A percentile compares a stretch with the other conserved stretches of the same genome.
phyloP scores from a whole-genome alignment of 1,140 invertebrate species.

The Metaphire vulgaris region DNA sequence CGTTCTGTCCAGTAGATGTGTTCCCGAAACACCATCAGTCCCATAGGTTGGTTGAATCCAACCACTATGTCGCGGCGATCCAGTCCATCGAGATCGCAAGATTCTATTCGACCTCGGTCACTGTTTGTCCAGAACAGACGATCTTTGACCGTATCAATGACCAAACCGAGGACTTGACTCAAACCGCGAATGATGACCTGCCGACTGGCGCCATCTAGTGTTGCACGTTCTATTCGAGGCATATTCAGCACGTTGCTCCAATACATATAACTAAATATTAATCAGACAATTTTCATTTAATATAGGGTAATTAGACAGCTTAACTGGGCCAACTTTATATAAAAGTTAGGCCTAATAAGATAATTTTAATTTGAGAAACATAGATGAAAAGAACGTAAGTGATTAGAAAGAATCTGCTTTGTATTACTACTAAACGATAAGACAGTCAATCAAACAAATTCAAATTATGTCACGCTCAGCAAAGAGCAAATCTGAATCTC shows the following conservation, averaged over 20 bases:
- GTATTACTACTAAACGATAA: too few relatives aligned
- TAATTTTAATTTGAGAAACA: too few relatives aligned
- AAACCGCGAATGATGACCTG: neutral
- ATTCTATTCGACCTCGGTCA: constrained; percentile 11
- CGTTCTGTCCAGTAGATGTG: neutral
- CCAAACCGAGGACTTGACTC: constrained; percentile 16
- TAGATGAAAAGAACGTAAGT: too few relatives aligned
- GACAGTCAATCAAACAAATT: too few relatives aligned
- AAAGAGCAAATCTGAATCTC: too few relatives aligned
- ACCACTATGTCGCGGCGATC: neutral
- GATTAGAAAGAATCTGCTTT: too few relatives aligned
- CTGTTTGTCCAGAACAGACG: constrained; percentile 6
- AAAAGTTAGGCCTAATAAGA: too few relatives aligned
- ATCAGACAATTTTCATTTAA: too few relatives aligned
- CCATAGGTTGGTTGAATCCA: neutral
- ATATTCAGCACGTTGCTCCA: constrained; percentile 16
- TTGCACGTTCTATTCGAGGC: constrained; percentile 5
- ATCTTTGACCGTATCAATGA: neutral
- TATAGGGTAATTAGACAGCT: too few relatives aligned
- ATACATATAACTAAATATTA: constrained; percentile 15
- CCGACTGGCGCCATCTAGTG: constrained; percentile 6
- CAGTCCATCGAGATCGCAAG: neutral
- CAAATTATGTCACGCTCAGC: too few relatives aligned
- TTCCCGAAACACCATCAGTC: neutral
- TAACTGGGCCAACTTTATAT: too few relatives aligned